Evolutionary conservation across 2,113 vertebrate species (phyloP), one percentile per base, ranked within the genome.

Genomic region (Hipposideros armiger): DNA sequence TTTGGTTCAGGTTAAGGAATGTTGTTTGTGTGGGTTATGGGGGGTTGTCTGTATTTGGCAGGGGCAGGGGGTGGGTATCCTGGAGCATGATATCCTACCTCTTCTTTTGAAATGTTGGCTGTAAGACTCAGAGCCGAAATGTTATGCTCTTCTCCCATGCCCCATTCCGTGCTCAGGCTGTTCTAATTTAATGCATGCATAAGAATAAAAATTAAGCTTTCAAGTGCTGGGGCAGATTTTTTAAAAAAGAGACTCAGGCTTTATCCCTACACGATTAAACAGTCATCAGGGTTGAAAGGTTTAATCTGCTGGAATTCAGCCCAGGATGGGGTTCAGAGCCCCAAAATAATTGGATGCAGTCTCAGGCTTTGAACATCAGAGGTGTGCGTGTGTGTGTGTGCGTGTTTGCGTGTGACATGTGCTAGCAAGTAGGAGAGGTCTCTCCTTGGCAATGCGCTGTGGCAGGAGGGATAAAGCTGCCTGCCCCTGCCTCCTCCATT

Each of bases 241-340:
- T 52, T 54, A 83, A 76, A 70, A 47, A 36, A 88, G 36, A 80
- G 54, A 96, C 36, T 15, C 36, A 73, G 47, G 69, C 91, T 98
- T 98, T 97, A 98, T 77, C 97, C 95, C 97, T 95, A 3, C 93
- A 95, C 97, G 96, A 98, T 98, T 98, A 98, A 98, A 97, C 94
- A 98, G 69, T 98, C 97, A 97, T 97, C 90, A 11, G 97, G 98
- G 97, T 95, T 98, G 98, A 98, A 98, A 97, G 95, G 96, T 96
- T 98, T 98, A 98, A 98, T 98, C 98, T 97, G 96, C 89, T 97
- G 97, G 96, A 98, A 95, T 97, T 97, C 97, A 96, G 80, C 77
- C 76, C 67, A 89, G 88, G 36, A 74, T 70, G 77, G 83, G 54
- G 96, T 97, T 96, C 95, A 15, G 67, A 97, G 96, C 93, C 98